Evolutionary conservation across 64 coral and sea anemone genomes (phyloP).

Genomic region (Pocillopora verrucosa): DNA sequence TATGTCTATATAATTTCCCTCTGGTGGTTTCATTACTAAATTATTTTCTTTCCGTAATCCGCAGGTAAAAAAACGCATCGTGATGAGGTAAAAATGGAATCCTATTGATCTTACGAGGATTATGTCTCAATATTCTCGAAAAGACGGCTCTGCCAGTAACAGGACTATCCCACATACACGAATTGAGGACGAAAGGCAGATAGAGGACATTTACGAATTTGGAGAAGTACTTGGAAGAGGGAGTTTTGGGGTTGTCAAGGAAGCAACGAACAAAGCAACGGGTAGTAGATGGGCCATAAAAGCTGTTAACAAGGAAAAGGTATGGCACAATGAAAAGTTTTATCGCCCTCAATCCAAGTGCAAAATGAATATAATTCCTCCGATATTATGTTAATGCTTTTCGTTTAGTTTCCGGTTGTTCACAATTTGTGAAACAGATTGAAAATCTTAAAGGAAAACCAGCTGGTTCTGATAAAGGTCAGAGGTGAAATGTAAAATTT

Average conservation of each 20-base stretch:
- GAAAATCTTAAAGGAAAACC: background rate
- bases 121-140: slow-evolving; percentile 76
- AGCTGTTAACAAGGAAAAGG: slow-evolving; percentile 99
- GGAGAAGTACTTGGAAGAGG: slow-evolving; percentile 87
- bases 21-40: background rate
- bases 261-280: slow-evolving; percentile 75
- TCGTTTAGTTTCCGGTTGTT: background rate
- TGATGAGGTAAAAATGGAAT: background rate
- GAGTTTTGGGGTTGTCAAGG: slow-evolving; percentile 95
- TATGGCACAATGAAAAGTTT: slow-evolving; percentile 36
- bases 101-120: slow-evolving; percentile 25
- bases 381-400: background rate
- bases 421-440: background rate
- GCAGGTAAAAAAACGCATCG: slow-evolving; percentile 1
- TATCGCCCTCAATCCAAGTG: background rate
- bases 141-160: slow-evolving; percentile 50
- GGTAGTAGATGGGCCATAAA: slow-evolving; percentile 86
- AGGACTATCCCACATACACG: slow-evolving; percentile 87
- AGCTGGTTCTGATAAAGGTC: background rate
- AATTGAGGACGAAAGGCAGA: slow-evolving; percentile 93
- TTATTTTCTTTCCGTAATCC: background rate
- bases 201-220: slow-evolving; percentile 93
- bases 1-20: background rate
- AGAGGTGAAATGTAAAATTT: background rate
- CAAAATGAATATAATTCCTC: background rate